Conservation (phyloP, 2,797 vertebrate species). For the Propithecus perrieri region DNA sequence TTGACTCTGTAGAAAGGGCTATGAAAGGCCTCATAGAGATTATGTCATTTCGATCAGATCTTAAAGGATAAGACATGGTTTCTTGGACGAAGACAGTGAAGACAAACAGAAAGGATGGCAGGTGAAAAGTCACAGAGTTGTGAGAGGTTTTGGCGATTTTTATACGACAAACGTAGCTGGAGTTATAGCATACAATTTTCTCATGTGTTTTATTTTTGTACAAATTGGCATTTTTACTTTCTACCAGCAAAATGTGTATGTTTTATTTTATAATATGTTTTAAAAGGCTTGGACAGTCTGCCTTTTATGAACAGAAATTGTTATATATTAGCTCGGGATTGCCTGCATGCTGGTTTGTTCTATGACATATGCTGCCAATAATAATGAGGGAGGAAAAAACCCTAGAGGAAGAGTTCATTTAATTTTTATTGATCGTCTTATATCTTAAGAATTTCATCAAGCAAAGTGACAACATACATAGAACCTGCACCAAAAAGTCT, state of each 20-base stretch:
- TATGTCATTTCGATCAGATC: background rate
- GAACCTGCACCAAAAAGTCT: constrained; percentile 7
- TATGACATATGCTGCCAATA: background rate
- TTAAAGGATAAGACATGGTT: background rate
- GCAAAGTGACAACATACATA: constrained; percentile 15
- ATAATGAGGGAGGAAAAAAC: background rate
- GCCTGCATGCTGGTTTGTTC: background rate
- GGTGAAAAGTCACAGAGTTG: background rate
- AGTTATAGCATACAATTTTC: background rate
- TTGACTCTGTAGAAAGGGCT: background rate
- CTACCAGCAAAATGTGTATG: background rate
- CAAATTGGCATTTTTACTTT: constrained; percentile 15
- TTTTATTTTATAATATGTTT: constrained; percentile 42
- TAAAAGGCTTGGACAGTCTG: background rate
- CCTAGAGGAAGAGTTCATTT: constrained; percentile 54
- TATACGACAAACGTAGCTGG: background rate
- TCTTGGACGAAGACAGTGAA: constrained; percentile 13
- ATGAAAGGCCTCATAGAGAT: background rate
- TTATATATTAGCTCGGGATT: background rate
- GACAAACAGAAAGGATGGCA: background rate
- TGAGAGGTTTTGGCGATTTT: background rate
- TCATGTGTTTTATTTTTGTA: constrained; percentile 18
- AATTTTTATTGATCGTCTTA: constrained; percentile 36
- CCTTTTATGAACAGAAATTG: constrained; percentile 5
- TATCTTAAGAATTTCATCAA: constrained; percentile 56